Evolutionary conservation across 2,797 vertebrate species (phyloP), one percentile per base, ranked within the genome.

Genomic region (Tragelaphus eurycerus): DNA sequence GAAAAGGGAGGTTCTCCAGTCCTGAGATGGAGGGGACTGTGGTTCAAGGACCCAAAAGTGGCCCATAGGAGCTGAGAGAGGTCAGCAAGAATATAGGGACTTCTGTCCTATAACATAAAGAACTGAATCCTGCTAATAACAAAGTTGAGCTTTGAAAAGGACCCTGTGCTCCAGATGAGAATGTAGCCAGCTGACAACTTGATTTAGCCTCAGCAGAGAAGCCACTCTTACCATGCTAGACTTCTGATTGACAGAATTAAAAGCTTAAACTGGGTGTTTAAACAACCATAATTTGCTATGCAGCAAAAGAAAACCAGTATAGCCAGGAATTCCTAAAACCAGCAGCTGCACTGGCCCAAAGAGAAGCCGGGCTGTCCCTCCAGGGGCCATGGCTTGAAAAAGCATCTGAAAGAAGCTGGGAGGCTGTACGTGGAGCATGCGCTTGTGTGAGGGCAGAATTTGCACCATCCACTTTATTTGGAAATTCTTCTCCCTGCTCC

Each of bases 261-360:
- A 16, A 76, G 38, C 13, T 76, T 71, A 52, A 90, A 60, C 13
- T 23, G 16, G 38, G 52, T 38, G 27, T 60, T 52, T 89, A 57
- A 92, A 14, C 23, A 59, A 34, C 7, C 16, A 7, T 11, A 46
- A 67, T 60, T 29, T 54, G 46, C 25, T 81, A 29, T 4, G n/a
- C 19, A 62, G 93, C 64, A 85, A 78, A 89, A 38, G 52, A 81
- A 96, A 90, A 57, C 10, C 15, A 57, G 60, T 62, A 78, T 8
- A 62, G 21, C 34, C 23, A 55, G 57, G 38, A 85, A 71, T n/a
- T n/a, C 55, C 31, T 81, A 79, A 87, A 34, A 52, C 6, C 0
- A 55, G 27, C 43, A 82, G 27, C 13, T 23, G 46, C 4, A 13
- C 13, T 29, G 38, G 23, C 38, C 50, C 2, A n/a, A 78, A 29